phyloP scores from a whole-genome alignment of 2,888 invertebrate genomes.

The Polyommatus iphigenia region DNA sequence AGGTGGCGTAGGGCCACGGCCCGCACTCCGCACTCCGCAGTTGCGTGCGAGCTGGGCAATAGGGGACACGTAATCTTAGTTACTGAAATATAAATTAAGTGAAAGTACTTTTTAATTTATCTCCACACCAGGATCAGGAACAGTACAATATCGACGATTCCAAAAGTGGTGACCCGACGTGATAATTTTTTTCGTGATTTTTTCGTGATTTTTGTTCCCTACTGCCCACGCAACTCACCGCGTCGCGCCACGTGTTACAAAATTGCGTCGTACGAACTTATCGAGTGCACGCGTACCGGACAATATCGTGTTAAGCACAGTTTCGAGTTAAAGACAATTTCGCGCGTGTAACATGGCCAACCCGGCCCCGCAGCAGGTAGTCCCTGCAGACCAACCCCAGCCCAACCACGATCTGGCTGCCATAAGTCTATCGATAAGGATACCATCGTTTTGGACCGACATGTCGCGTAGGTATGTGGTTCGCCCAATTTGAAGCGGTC shows the following conservation, averaged over 20 bases:
- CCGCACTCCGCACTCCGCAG: too few species aligned
- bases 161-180: too few species aligned
- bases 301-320: background rate
- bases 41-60: too few species aligned
- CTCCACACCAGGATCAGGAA: too few species aligned
- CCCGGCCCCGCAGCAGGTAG: background rate
- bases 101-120: too few species aligned
- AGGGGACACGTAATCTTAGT: too few species aligned
- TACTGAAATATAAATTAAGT: too few species aligned
- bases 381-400: background rate
- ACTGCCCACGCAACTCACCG: slow-evolving; percentile 8
- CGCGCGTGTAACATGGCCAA: background rate
- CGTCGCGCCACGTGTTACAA: background rate
- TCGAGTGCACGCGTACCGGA: background rate
- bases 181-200: background rate
- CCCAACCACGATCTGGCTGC: background rate
- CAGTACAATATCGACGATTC: too few species aligned
- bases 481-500: slow-evolving; percentile 26
- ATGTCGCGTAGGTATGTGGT: slow-evolving; percentile 30
- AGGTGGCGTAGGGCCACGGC: too few species aligned
- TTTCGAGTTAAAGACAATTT: too few species aligned
- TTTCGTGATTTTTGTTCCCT: background rate
- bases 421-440: background rate
- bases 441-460: slow-evolving; percentile 28
- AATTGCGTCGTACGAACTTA: background rate